Base-by-base conservation (phyloP, 2,797 vertebrate species). In the Rhinichthys osculus region DNA sequence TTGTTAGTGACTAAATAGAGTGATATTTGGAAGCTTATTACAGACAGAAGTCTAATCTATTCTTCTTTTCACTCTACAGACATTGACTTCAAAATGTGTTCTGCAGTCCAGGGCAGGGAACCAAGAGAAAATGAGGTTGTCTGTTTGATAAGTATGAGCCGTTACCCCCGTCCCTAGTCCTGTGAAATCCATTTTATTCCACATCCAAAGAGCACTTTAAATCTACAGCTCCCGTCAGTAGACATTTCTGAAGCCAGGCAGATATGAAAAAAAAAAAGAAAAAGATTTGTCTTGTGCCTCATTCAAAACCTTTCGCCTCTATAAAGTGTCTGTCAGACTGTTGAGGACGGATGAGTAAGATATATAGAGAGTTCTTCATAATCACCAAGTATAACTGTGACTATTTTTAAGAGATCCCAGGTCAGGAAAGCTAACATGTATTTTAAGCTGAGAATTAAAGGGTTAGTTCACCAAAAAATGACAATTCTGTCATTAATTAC, bases 51-150 rank as follows among this genome's bases (percentile, higher is more conserved):
- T 89, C 38, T 90, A 84, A 93, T 93, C 91, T 90, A 86, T 88
- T 89, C 57, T 52, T 47, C 73, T 82, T 88, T 87, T 88, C 88
- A 88, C 73, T 54, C 72, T 81, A 44, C 77, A 50, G 85, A 78
- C 42, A 91, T 91, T 89, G 89, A 84, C 89, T 92, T 88, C 87
- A 87, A 91, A 90, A 91, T 83, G 88, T 76, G 88, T 90, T 83
- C 86, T 85, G 82, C 87, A 85, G 62, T 64, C 64, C 82, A 82
- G 84, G 86, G 71, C 23, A 78, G 85, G 82, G 21, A 77, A 74
- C 87, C 35, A 76, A 84, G 86, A 87, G 92, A 93, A 95, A 94
- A 95, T 94, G 88, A 93, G 92, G 88, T 86, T 91, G 92, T 93
- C 94, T 89, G 83, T 88, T 94, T 93, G 93, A 93, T 91, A 93